phyloP scores from a whole-genome alignment of 2,888 invertebrate genomes.

The Geophilus truncorum region DNA sequence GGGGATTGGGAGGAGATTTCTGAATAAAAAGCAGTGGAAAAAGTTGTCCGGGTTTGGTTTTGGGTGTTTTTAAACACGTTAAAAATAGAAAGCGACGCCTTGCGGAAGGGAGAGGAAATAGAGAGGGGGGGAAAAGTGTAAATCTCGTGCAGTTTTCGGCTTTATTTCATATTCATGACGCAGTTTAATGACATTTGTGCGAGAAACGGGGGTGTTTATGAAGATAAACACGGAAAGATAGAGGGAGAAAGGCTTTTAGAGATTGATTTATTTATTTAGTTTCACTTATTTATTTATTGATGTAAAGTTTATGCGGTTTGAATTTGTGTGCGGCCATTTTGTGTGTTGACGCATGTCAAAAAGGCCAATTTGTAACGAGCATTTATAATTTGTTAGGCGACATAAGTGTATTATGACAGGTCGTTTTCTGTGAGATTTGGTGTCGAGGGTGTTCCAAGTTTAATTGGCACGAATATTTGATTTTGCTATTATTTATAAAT shows the following conservation, averaged over 20 bases:
- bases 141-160: no score
- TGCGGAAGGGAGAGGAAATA: no score
- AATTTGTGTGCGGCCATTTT: constrained; percentile 19
- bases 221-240: neutral
- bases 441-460: constrained; percentile 27
- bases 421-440: constrained; percentile 19
- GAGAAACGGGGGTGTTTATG: no score
- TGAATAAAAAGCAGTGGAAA: neutral
- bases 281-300: neutral
- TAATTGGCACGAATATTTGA: constrained; percentile 21
- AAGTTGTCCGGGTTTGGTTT: neutral
- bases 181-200: no score
- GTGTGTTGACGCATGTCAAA: constrained; percentile 27
- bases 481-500: constrained; percentile 22
- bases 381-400: constrained; percentile 21
- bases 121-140: no score
- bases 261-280: neutral
- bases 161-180: no score
- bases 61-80: neutral
- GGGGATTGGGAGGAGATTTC: neutral
- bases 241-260: neutral
- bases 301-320: constrained; percentile 5
- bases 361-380: constrained; percentile 18
- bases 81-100: neutral
- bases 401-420: constrained; percentile 22